Evolutionary conservation across 2,888 invertebrate genomes (phyloP).

Genomic region (Capitulum mitella): DNA sequence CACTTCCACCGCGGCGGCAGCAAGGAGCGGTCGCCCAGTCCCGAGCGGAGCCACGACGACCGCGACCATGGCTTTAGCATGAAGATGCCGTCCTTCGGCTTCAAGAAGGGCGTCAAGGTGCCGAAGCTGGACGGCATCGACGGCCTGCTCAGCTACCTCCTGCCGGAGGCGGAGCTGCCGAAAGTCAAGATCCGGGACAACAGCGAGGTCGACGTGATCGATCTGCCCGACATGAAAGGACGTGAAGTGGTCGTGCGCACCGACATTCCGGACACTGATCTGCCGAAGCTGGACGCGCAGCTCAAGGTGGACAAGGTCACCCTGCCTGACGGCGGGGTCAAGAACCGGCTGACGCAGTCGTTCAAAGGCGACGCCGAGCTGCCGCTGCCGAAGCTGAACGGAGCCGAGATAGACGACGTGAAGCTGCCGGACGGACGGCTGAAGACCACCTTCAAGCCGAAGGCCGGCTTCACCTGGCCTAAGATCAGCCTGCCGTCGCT

Average conservation of each 20-base stretch:
- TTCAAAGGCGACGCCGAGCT: not conserved
- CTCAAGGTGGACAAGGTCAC: not conserved
- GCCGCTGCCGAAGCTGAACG: not conserved
- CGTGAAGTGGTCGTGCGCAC: not conserved
- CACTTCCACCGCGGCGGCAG: not conserved
- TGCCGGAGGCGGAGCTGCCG: not conserved
- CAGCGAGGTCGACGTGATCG: not conserved
- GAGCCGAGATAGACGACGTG: not conserved
- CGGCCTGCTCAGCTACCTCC: not conserved
- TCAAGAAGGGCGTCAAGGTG: not conserved
- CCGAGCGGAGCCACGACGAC: not conserved
- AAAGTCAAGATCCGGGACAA: constrained; percentile 9
- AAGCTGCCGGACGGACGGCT: not conserved
- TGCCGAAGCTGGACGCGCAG: not conserved
- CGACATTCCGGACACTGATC: not conserved
- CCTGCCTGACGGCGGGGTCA: not conserved
- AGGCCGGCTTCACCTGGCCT: not conserved
- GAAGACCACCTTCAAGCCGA: not conserved
- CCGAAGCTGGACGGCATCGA: constrained; percentile 9
- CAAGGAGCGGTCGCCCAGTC: constrained; percentile 7
- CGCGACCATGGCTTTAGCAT: not conserved
- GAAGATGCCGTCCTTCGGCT: constrained; percentile 14
- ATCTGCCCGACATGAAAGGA: not conserved
- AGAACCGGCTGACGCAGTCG: not conserved
- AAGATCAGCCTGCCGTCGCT: not conserved